A percentile compares a stretch with the other conserved stretches of the same genome.
These are phyloP conservation scores for Ailurus styani DNA, from an alignment of 2,113 vertebrate species.

Conservation along the genomic window DNA sequence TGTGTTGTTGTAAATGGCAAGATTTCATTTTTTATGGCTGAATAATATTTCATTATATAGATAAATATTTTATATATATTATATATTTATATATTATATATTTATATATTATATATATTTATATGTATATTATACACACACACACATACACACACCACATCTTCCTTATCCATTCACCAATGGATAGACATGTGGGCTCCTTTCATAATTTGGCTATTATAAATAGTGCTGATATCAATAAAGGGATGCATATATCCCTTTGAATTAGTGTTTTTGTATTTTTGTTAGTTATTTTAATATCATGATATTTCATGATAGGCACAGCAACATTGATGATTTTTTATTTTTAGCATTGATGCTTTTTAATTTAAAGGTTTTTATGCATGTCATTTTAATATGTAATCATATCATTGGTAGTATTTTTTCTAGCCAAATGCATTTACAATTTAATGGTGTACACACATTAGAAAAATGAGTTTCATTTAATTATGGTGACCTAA, in stretches of 20 bases:
- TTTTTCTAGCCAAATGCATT: background rate
- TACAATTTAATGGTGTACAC: background rate
- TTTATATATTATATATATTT: background rate
- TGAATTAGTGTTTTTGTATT: background rate
- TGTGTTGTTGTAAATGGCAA: background rate
- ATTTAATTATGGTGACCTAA: background rate
- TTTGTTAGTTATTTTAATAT: background rate
- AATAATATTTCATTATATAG: background rate
- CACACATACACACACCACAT: too few relatives aligned
- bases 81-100: background rate
- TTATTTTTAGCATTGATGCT: background rate
- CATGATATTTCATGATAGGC: background rate
- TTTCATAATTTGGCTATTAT: background rate
- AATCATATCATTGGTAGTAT: background rate
- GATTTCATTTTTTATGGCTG: background rate
- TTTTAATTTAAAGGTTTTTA: background rate
- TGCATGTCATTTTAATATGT: background rate
- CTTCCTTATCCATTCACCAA: background rate
- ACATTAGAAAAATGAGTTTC: background rate
- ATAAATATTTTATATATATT: background rate
- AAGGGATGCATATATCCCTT: background rate
- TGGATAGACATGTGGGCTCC: background rate
- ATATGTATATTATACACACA: background rate
- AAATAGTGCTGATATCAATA: background rate
- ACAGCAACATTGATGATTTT: background rate